Base-by-base conservation (phyloP, 2,113 vertebrate genomes). In the Lamprologus speciosus region DNA sequence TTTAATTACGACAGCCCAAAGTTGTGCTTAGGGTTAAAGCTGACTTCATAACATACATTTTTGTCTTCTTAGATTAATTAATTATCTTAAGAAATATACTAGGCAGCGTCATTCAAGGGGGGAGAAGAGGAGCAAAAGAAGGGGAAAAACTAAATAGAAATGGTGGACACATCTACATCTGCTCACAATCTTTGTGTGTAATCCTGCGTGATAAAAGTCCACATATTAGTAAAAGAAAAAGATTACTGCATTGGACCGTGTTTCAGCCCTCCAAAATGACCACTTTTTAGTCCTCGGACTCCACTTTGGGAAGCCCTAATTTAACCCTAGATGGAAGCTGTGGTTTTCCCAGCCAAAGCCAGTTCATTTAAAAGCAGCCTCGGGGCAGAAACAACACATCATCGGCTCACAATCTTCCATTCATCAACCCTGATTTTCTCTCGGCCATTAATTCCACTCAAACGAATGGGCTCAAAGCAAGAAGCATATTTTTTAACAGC, bases 401-500 rank as follows among this genome's bases (percentile, higher is more conserved):
- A 84, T 86, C 82, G 82, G 50, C 87, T 86, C 89, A 81, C 86
- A 89, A 89, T 93, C 87, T 92, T 85, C 87, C 92, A 92, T 93
- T 92, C 90, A 94, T 95, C 92, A 88, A 55, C n/a, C 87, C 85
- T 89, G 85, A 88, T 91, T 92, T 91, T 88, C 93, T 91, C 83
- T 83, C 91, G 60, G 4, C 82, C 91, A 90, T 93, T 91, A 91
- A 92, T 90, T 91, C 87, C 80, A 53, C 45, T 58, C 91, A 90
- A 73, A 85, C 57, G 3, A 85, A 83, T 17, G 84, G 60, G 54
- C 81, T 88, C 57, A 75, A 60, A 88, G 79, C 80, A 55, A 55
- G 65, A 73, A 58, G 83, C 82, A 42, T 8, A 68, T 78, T 79
- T 80, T 65, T 80, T 28, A 85, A 47, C 81, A 78, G 4, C 90